Conservation (phyloP, 2,113 vertebrate genomes). For the Egretta garzetta region DNA sequence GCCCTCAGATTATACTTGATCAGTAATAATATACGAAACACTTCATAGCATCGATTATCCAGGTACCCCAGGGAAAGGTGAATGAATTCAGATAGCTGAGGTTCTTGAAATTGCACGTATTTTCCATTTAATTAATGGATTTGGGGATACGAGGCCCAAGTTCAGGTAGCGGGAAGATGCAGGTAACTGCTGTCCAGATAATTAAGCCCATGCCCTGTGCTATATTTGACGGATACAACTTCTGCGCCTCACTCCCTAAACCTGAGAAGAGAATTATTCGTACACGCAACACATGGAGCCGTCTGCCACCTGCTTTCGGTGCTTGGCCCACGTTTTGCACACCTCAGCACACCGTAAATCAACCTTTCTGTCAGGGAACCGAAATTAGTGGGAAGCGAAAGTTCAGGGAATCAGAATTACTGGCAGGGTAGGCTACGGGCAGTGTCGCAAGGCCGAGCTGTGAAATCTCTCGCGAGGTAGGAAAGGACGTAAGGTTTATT, state of each 20-base stretch:
- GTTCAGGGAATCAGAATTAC: not conserved
- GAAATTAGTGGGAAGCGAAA: not conserved
- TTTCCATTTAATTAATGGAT: not conserved
- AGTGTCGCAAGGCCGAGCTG: not conserved
- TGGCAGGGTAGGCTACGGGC: not conserved
- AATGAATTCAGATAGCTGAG: not conserved
- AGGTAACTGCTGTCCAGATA: not conserved
- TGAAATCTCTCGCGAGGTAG: not conserved
- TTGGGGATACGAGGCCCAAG: not conserved
- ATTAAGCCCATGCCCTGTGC: fast-evolving
- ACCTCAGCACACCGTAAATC: not conserved
- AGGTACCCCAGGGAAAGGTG: not conserved
- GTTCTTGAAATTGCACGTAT: not conserved
- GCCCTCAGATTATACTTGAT: not conserved
- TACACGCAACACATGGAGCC: not conserved
- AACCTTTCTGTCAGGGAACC: not conserved
- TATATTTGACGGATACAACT: not conserved
- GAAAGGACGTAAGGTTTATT: not conserved
- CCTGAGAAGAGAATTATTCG: not conserved
- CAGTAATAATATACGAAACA: not conserved
- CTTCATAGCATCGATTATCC: not conserved
- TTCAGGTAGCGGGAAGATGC: not conserved
- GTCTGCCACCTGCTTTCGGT: not conserved
- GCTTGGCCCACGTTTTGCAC: not conserved
- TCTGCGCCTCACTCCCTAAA: not conserved